Percentiles rank a stretch among this genome's conserved stretches.
Evolutionary conservation across 2,888 invertebrate genomes (phyloP).

Genomic region (Iselma pallidipennis): DNA sequence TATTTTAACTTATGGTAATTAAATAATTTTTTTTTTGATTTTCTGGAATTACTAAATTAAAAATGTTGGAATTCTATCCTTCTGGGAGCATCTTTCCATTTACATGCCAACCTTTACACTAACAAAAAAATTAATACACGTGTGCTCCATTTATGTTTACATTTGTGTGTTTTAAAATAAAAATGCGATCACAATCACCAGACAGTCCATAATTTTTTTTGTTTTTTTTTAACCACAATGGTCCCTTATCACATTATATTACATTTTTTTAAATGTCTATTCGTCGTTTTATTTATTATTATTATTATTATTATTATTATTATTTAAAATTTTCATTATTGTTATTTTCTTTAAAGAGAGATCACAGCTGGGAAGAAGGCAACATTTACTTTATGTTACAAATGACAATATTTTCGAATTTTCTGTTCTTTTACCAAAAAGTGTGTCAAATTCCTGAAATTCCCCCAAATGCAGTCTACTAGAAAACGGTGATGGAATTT

Average conservation of each 20-base stretch:
- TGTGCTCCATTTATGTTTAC: not conserved
- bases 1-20: too few species aligned
- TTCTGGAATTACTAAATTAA: too few species aligned
- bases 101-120: too few species aligned
- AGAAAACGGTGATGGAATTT: too few species aligned
- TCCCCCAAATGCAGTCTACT: too few species aligned
- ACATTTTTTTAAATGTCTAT: conserved; percentile 39
- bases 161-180: not conserved
- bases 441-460: too few species aligned
- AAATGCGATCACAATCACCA: conserved; percentile 30
- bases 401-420: too few species aligned
- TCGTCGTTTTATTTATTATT: conserved; percentile 34
- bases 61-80: too few species aligned
- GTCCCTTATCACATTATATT: conserved; percentile 50
- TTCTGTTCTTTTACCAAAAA: too few species aligned
- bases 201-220: conserved; percentile 15
- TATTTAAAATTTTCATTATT: too few species aligned
- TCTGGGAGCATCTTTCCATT: too few species aligned
- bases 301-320: not conserved
- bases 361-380: conserved; percentile 56
- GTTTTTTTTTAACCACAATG: conserved; percentile 30
- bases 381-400: conserved; percentile 43
- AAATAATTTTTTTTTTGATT: not conserved
- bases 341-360: conserved; percentile 31
- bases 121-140: too few species aligned